A percentile compares a stretch with the other conserved stretches of the same genome.
Evolutionary conservation across 2,888 invertebrate species (phyloP).

Genomic region (Bruchidius siliquastri): DNA sequence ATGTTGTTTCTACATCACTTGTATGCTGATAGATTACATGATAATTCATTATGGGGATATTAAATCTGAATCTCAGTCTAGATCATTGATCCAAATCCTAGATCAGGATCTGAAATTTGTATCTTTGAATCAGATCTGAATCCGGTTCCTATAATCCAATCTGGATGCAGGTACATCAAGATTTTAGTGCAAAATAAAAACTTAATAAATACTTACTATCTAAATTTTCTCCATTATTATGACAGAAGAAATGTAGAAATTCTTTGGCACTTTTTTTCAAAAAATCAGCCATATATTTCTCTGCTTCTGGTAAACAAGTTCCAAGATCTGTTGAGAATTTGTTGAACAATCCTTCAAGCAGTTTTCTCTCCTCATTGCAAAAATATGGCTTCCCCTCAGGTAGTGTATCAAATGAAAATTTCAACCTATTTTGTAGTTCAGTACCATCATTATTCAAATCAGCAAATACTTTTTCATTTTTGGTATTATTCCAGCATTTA

Average conservation of each 20-base stretch:
- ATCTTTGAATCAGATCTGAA: too few species aligned
- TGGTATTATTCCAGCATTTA: not conserved
- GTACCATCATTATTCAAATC: not conserved
- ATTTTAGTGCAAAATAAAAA: too few species aligned
- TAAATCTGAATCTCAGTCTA: too few species aligned
- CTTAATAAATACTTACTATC: constrained; percentile 17
- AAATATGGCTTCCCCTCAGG: not conserved
- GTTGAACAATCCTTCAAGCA: constrained; percentile 11
- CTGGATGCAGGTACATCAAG: too few species aligned
- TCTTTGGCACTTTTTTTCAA: constrained; percentile 16
- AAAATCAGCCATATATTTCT: constrained; percentile 20
- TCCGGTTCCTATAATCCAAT: too few species aligned
- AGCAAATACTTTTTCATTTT: not conserved
- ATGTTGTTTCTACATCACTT: too few species aligned
- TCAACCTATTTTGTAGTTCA: not conserved
- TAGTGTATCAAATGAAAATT: not conserved
- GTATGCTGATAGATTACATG: too few species aligned
- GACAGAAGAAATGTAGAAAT: constrained; percentile 25
- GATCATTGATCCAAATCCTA: too few species aligned
- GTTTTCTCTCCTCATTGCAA: not conserved
- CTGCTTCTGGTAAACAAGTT: constrained; percentile 18
- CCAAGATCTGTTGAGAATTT: constrained; percentile 16
- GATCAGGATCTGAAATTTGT: too few species aligned
- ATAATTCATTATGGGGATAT: too few species aligned
- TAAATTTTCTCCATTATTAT: constrained; percentile 18